Conservation (phyloP, 1,140 invertebrate genomes). For the Tetragonula clypearis region DNA sequence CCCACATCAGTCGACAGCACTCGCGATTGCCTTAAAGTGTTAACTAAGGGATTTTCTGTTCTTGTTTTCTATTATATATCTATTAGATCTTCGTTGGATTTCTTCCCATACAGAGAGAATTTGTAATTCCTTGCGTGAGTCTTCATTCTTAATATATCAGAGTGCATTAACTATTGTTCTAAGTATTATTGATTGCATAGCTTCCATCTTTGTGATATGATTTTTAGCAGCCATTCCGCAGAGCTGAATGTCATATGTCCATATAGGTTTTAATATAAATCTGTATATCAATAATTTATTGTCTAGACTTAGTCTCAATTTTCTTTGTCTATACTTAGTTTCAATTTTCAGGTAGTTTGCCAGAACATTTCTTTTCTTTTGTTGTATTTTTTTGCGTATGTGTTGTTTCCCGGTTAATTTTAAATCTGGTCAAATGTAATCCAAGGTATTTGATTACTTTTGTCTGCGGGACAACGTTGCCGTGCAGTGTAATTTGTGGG, state of each 20-base stretch:
- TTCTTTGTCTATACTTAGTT: not conserved
- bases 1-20: too few relatives aligned
- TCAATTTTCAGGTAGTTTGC: not conserved
- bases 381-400: not conserved
- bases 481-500: not conserved
- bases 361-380: not conserved
- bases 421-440: not conserved
- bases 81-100: not conserved
- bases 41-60: not conserved
- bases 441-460: not conserved
- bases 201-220: not conserved
- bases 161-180: not conserved
- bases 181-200: not conserved
- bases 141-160: not conserved
- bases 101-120: not conserved
- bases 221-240: not conserved
- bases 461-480: not conserved
- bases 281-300: not conserved
- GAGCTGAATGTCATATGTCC: not conserved
- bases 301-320: not conserved
- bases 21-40: too few relatives aligned
- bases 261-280: not conserved
- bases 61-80: not conserved
- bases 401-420: not conserved
- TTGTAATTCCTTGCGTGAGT: not conserved